Evolutionary conservation across 2,113 vertebrate genomes (phyloP).

Genomic region (Takifugu flavidus): DNA sequence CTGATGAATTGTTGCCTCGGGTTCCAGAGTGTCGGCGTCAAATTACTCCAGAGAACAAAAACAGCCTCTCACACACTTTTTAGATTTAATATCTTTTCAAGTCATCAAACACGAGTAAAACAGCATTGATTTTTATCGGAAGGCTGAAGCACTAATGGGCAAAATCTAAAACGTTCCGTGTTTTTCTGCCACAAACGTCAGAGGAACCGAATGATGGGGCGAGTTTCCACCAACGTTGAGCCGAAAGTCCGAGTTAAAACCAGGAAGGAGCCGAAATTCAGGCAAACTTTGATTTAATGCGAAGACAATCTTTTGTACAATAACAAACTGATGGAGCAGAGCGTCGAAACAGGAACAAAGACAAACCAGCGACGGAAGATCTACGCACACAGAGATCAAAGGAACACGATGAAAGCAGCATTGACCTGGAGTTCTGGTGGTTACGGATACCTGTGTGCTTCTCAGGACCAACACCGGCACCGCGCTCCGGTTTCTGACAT

Average conservation of each 20-base stretch:
- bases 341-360: conserved; percentile 33
- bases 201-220: no score
- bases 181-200: no score
- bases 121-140: no score
- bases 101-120: no score
- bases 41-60: no score
- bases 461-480: conserved; percentile 42
- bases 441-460: conserved; percentile 66
- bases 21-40: no score
- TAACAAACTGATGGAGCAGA: conserved; percentile 36
- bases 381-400: conserved; percentile 30
- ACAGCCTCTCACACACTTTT: no score
- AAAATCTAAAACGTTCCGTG: no score
- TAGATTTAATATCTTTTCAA: no score
- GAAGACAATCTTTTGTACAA: conserved; percentile 49
- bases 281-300: conserved; percentile 55
- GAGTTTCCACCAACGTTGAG: background rate
- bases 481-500: conserved; percentile 53
- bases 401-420: conserved; percentile 41
- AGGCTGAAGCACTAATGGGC: no score
- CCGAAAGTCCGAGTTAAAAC: conserved; percentile 31
- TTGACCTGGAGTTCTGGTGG: conserved; percentile 58
- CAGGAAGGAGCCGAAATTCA: conserved; percentile 36
- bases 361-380: conserved; percentile 46
- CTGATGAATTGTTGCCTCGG: no score